Percentiles rank a stretch among this genome's conserved stretches.
phyloP scores from a whole-genome alignment of 2,888 invertebrate species.

The Bruchidius siliquastri region DNA sequence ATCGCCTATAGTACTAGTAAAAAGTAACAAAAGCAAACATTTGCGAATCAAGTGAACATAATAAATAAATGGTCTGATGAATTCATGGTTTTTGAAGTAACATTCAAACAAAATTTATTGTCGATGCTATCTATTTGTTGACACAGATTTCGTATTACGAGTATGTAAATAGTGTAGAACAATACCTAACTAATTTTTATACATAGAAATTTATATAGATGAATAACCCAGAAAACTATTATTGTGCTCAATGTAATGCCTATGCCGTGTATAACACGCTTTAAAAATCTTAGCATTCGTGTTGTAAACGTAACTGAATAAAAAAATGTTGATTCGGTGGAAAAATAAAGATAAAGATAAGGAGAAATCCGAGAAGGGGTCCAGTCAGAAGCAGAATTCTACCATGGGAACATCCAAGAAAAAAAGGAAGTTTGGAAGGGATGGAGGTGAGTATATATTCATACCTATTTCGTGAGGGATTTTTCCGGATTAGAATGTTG shows the following conservation, averaged over 20 bases:
- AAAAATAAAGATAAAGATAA: constrained; percentile 81
- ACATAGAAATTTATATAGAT: background rate
- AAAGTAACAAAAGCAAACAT: background rate
- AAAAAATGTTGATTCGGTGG: constrained; percentile 73
- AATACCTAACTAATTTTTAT: background rate
- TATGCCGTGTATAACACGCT: background rate
- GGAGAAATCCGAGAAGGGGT: constrained; percentile 53
- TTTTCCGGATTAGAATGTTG: too few species aligned
- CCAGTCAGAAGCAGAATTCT: constrained; percentile 44
- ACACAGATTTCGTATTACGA: background rate
- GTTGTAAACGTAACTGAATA: background rate
- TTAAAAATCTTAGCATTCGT: background rate
- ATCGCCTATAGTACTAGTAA: background rate
- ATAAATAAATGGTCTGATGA: background rate
- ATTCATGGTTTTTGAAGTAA: background rate
- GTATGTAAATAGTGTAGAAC: background rate
- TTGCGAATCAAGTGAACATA: background rate
- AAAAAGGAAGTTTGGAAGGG: constrained; percentile 76
- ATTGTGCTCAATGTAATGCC: background rate
- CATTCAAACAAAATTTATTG: background rate
- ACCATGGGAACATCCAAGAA: constrained; percentile 62
- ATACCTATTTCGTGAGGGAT: too few species aligned
- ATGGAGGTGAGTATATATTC: constrained; percentile 60
- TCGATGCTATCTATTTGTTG: background rate
- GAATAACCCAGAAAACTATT: background rate